Evolutionary conservation across 2,113 vertebrate genomes (phyloP), one percentile per base, ranked within the genome.

Genomic region (Picathartes gymnocephalus): DNA sequence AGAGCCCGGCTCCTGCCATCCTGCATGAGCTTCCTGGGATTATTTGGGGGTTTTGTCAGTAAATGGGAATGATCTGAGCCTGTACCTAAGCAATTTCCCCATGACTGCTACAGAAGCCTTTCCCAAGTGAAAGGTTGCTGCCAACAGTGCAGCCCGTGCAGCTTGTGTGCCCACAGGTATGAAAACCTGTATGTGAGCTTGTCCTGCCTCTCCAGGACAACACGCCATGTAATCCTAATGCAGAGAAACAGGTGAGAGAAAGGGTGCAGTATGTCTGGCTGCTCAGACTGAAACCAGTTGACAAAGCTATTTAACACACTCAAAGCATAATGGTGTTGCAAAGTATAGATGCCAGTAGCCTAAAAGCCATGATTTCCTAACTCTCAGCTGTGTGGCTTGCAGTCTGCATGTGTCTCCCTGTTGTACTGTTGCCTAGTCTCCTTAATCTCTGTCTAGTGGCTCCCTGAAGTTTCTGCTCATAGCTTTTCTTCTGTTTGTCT

Each of bases 171-270:
- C 54, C 68, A 33, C 2, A 9, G 78, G 31, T 6, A 12, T 27
- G 54, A 33, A 73, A 58, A 54, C 56, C 77, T 9, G 0, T 4
- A 0, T 3, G 0, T 40, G 13, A 62, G 24, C 62, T 35, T 48
- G 31, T 39, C 57, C 57, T 76, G 9, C 78, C 33, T 54, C 35
- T n/a, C 47, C 47, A 1, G 47, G 28, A 51, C 40, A 20, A 13
- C 37, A 47, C 9, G 35, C 45, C 40, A 5, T 0, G 0, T 7
- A 40, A 30, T 31, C 60, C 40, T 47, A 27, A 10, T 9, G 33
- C 47, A 47, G 42, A 47, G 19, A 23, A 54, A 23, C 1, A 13
- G 39, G 15, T 53, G 53, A 37, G 39, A 18, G 68, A 16, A 61
- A 42, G 40, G 54, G 19, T 64, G 40, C 5, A 7, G 7, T 9